phyloP scores from a whole-genome alignment of 2,797 vertebrate genomes.

The Lepilemur ruficaudatus region DNA sequence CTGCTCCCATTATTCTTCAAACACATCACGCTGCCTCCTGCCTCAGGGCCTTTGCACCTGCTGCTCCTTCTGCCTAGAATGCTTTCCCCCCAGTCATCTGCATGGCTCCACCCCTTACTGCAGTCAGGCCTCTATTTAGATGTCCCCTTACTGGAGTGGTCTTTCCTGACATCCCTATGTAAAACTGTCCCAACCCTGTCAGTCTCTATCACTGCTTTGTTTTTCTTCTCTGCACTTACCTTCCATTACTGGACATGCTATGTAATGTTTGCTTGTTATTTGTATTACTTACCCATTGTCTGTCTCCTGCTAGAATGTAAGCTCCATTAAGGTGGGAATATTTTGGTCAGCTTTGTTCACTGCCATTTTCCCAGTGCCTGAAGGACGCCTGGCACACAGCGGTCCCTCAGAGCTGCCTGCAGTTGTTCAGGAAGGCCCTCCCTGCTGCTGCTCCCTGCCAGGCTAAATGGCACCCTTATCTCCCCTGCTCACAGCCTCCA shows the following conservation, averaged over 20 bases:
- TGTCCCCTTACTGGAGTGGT: background rate
- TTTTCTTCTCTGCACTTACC: background rate
- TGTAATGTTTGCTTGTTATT: background rate
- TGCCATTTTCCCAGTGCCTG: background rate
- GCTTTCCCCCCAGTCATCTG: background rate
- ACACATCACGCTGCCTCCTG: background rate
- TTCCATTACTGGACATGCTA: background rate
- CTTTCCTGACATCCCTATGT: background rate
- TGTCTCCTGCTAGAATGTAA: background rate
- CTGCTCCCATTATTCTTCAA: background rate
- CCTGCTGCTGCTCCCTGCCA: background rate
- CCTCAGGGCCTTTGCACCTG: background rate
- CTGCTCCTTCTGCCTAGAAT: background rate
- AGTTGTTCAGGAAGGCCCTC: background rate
- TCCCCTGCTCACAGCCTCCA: background rate
- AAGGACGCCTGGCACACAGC: background rate
- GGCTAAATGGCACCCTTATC: background rate
- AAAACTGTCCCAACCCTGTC: background rate
- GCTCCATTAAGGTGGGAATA: background rate
- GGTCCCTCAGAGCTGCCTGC: background rate
- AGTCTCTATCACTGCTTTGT: background rate
- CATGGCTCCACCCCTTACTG: background rate
- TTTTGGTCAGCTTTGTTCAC: background rate
- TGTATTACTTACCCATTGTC: fast-evolving
- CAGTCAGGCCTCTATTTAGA: background rate